Base-by-base conservation (phyloP, 2,113 vertebrate species). In the Rhagologus leucostigma region DNA sequence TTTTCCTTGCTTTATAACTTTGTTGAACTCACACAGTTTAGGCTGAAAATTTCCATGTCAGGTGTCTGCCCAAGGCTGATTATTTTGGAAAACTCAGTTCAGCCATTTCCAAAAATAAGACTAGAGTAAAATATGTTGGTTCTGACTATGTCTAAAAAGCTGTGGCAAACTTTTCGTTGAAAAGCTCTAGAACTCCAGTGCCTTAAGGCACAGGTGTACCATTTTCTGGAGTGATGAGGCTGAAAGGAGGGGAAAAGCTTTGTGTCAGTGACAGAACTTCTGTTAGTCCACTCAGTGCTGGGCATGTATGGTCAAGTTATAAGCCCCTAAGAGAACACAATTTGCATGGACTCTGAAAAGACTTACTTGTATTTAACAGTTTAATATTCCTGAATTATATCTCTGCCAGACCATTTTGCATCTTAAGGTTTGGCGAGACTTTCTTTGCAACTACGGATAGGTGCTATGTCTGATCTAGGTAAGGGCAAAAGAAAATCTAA, bases 41-140 rank as follows among this genome's bases (percentile, higher is more conserved):
- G 71, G 42, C 47, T 94, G 93, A 96, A 95, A 89, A 87, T 94
- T 96, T 96, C 92, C 73, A 75, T 39, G 74, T 83, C 86, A 90
- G 32, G 37, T 96, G 76, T 81, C 92, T 96, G 92, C 85, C 83
- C 62, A 56, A 75, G 56, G 29, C 85, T 96, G 93, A 92, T 96
- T 96, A 91, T 93, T 96, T 97, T 96, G 95, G 92, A 96, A 88
- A 96, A 88, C 64, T 90, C 76, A 71, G 80, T 89, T 94, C 79
- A 93, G 13, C 32, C 79, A 84, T 78, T 97, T 96, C 95, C 93
- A 96, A 96, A 95, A 96, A 94, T 86, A 95, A 96, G 90, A 93
- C 88, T 88, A 81, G 83, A 81, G 47, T 64, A 96, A 93, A 96
- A 88, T 96, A 81, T 86, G 49, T 87, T 87, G 56, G 33, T 92